Conservation (phyloP, 2,113 vertebrate genomes). For the Malurus alboscapulatus region DNA sequence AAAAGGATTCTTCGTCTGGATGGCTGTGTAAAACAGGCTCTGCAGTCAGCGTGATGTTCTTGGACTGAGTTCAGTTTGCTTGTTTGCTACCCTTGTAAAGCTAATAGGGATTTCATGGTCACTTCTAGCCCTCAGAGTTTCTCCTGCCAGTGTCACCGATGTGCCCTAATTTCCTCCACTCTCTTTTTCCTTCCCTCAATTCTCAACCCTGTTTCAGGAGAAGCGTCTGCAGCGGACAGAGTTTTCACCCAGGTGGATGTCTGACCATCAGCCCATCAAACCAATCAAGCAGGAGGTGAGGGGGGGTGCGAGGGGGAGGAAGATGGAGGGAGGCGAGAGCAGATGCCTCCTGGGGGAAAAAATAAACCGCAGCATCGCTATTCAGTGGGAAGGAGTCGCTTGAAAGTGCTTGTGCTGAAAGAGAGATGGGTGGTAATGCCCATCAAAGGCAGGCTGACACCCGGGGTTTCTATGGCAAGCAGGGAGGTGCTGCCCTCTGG, state of each 20-base stretch:
- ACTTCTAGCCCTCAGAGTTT: slow-evolving; percentile 37
- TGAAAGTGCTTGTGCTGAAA: slow-evolving; percentile 60
- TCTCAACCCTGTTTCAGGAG: slow-evolving; percentile 76
- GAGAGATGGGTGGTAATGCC: slow-evolving; percentile 63
- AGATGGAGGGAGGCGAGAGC: slow-evolving; percentile 10
- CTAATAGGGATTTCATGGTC: slow-evolving; percentile 47
- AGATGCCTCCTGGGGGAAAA: slow-evolving; percentile 57
- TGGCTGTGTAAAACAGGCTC: background rate
- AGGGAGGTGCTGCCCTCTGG: slow-evolving; percentile 63
- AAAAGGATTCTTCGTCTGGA: background rate
- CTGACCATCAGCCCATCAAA: slow-evolving; percentile 78
- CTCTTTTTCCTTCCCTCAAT: slow-evolving; percentile 58
- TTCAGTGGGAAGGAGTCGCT: slow-evolving; percentile 55
- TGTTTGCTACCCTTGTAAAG: slow-evolving; percentile 39
- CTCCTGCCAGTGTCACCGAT: slow-evolving; percentile 29
- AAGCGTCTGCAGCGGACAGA: slow-evolving; percentile 85
- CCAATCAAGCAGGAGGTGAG: slow-evolving; percentile 79
- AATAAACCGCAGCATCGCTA: slow-evolving; percentile 56
- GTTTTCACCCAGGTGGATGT: slow-evolving; percentile 76
- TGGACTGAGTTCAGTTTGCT: slow-evolving; percentile 32
- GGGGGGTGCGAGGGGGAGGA: slow-evolving; percentile 51
- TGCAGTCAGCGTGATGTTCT: background rate
- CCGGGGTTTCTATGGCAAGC: slow-evolving; percentile 53
- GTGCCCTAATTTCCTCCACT: slow-evolving; percentile 65
- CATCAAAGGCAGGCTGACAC: slow-evolving; percentile 50